phyloP scores from a whole-genome alignment of 2,113 vertebrate genomes.

The Hydrolagus affinis region DNA sequence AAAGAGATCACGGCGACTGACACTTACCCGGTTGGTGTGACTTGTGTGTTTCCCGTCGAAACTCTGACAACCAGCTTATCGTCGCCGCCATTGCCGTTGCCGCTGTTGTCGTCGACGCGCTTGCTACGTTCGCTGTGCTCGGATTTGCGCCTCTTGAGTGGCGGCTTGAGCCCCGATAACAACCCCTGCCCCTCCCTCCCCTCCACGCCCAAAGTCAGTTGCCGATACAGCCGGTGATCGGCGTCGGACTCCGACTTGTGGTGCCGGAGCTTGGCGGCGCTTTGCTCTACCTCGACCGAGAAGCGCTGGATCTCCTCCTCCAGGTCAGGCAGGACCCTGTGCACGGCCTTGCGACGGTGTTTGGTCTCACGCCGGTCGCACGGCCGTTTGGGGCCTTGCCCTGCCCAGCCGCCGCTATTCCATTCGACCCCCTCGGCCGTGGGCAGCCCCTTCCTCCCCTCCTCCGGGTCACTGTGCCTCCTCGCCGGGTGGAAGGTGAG shows the following conservation, averaged over 20 bases:
- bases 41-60: constrained; percentile 3
- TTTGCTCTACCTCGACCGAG: constrained; percentile 46
- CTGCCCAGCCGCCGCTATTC: neutral
- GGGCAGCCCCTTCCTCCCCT: neutral
- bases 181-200: neutral
- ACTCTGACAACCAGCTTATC: constrained; percentile 34
- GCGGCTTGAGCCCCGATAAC: neutral
- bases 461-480: neutral
- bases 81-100: constrained; percentile 30
- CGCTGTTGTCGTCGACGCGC: neutral
- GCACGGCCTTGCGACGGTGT: constrained; percentile 67
- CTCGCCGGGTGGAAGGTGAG: constrained; percentile 58
- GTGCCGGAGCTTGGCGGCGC: constrained; percentile 45
- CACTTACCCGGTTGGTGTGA: constrained; percentile 45
- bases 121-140: neutral
- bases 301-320: constrained; percentile 61
- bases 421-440: neutral
- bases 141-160: neutral
- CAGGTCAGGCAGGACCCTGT: constrained; percentile 62
- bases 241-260: constrained; percentile 48
- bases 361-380: constrained; percentile 35
- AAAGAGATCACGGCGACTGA: too few relatives aligned
- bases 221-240: constrained; percentile 48
- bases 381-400: neutral
- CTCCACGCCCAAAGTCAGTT: constrained; percentile 10